phyloP scores from a whole-genome alignment of 2,888 invertebrate species.

The Stenchaetothrips biformis region DNA sequence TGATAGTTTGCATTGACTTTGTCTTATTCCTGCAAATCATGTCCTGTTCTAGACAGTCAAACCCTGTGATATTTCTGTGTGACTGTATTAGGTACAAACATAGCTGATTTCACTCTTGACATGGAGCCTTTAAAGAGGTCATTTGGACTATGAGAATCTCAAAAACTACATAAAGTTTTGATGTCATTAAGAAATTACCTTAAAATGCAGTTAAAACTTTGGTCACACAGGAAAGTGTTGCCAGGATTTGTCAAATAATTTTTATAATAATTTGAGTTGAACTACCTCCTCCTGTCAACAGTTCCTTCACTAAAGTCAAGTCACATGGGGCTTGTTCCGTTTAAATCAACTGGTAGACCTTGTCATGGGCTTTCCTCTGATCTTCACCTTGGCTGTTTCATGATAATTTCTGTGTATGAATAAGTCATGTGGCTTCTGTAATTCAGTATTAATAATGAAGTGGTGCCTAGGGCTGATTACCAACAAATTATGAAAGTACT shows the following conservation, averaged over 20 bases:
- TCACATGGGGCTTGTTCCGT: too few relatives aligned
- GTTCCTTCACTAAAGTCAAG: background rate
- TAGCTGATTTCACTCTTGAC: background rate
- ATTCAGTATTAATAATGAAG: background rate
- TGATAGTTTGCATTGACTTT: background rate
- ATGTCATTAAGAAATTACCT: background rate
- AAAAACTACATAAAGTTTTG: background rate
- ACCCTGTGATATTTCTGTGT: slow-evolving; percentile 15
- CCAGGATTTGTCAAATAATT: background rate
- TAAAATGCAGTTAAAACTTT: background rate
- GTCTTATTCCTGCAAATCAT: background rate
- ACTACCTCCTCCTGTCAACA: background rate
- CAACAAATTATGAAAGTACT: background rate
- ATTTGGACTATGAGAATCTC: background rate
- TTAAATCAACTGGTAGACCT: too few relatives aligned
- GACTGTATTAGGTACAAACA: background rate
- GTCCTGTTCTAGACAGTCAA: background rate
- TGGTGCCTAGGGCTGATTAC: background rate
- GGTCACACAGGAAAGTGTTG: background rate
- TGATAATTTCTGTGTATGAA: background rate
- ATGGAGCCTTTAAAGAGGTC: background rate
- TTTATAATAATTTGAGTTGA: background rate
- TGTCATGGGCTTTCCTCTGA: too few relatives aligned
- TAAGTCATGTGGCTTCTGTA: background rate
- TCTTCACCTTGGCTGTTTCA: background rate